Evolutionary conservation across 2,888 invertebrate species (phyloP).

Genomic region (Agriopis aurantiaria): DNA sequence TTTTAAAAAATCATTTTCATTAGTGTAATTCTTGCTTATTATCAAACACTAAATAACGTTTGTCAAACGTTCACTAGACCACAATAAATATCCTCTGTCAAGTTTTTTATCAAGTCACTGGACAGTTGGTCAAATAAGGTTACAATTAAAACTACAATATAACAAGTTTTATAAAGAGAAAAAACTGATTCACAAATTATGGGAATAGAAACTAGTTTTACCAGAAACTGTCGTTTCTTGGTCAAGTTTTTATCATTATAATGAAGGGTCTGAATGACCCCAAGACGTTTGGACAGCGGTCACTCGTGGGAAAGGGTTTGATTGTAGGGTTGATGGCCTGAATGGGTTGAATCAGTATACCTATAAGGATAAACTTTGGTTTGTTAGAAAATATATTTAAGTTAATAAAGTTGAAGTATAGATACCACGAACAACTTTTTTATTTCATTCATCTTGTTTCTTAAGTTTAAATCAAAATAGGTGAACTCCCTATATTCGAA

Average conservation of each 20-base stretch:
- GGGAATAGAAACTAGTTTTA: slow-evolving; percentile 50
- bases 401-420: not conserved
- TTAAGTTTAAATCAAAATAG: not conserved
- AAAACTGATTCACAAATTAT: slow-evolving; percentile 28
- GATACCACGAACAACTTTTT: too few relatives aligned
- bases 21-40: too few relatives aligned
- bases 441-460: too few relatives aligned
- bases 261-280: slow-evolving; percentile 43
- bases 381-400: not conserved
- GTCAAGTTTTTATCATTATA: slow-evolving; percentile 44
- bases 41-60: too few relatives aligned
- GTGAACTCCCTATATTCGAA: slow-evolving; percentile 63
- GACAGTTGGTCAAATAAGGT: not conserved
- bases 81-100: too few relatives aligned
- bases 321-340: slow-evolving; percentile 41
- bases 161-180: slow-evolving; percentile 22
- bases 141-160: slow-evolving; percentile 5
- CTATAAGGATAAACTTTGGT: not conserved
- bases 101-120: not conserved
- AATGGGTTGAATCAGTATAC: not conserved
- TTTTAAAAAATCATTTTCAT: too few relatives aligned
- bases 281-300: slow-evolving; percentile 46
- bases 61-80: too few relatives aligned
- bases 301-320: slow-evolving; percentile 45
- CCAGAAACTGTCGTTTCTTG: slow-evolving; percentile 39